These are phyloP conservation scores for Drymonia ruficornis DNA, from an alignment of 2,888 invertebrate genomes.

Conservation along the genomic window DNA sequence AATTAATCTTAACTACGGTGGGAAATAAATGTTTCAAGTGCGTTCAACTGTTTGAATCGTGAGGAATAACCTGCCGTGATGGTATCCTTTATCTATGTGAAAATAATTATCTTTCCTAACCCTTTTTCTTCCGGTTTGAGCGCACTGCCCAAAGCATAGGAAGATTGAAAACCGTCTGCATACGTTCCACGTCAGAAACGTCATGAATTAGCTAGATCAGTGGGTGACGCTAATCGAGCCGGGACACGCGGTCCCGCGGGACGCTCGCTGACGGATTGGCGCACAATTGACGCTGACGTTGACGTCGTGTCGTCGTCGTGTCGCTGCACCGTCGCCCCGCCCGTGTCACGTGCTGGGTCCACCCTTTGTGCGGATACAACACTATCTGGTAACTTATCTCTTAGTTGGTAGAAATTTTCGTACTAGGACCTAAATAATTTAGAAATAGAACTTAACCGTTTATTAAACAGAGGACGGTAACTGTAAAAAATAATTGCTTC, in stretches of 20 bases:
- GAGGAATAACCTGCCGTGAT: too few relatives aligned
- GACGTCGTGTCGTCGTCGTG: slow-evolving; percentile 36
- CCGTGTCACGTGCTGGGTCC: slow-evolving; percentile 56
- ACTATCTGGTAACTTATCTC: slow-evolving; percentile 30
- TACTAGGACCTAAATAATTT: too few relatives aligned
- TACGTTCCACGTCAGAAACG: slow-evolving; percentile 3
- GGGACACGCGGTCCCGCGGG: slow-evolving; percentile 49
- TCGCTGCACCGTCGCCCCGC: slow-evolving; percentile 47
- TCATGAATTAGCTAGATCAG: slow-evolving; percentile 61
- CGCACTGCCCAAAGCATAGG: not conserved
- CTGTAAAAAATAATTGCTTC: too few relatives aligned
- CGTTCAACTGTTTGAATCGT: too few relatives aligned
- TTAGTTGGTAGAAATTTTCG: not conserved
- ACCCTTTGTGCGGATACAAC: slow-evolving; percentile 46
- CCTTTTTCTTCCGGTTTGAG: not conserved
- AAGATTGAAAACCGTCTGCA: slow-evolving; percentile 3
- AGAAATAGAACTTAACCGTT: too few relatives aligned
- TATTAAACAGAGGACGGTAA: too few relatives aligned
- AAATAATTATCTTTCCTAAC: too few relatives aligned
- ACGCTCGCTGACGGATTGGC: slow-evolving; percentile 67
- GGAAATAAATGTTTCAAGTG: too few relatives aligned
- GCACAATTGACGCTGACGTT: slow-evolving; percentile 56
- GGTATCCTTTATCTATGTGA: too few relatives aligned
- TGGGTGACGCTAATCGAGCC: slow-evolving; percentile 45
- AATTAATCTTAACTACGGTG: too few relatives aligned